phyloP scores from a whole-genome alignment of 1,140 invertebrate genomes.

The Drosophila parvula region DNA sequence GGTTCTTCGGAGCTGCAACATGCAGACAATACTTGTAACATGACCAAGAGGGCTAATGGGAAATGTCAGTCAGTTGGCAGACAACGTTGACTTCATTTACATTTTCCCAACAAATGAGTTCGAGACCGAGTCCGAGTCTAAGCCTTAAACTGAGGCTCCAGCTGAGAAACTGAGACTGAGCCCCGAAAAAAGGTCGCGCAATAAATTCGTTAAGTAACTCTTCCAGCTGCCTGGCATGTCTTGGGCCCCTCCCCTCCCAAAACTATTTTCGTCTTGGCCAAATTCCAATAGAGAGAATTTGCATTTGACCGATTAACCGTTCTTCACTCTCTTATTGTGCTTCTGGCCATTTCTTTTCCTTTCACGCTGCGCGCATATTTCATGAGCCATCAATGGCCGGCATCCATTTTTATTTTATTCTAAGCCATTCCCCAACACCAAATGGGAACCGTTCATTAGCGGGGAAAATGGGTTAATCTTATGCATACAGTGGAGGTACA shows the following conservation, averaged over 20 bases:
- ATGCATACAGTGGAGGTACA: slow-evolving; percentile 24
- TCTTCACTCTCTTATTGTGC: slow-evolving; percentile 45
- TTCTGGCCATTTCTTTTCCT: slow-evolving; percentile 29
- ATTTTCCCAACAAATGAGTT: slow-evolving; percentile 67
- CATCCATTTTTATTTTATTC: slow-evolving; percentile 18
- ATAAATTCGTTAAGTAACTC: slow-evolving; percentile 48
- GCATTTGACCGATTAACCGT: slow-evolving; percentile 45
- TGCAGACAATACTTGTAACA: slow-evolving; percentile 62
- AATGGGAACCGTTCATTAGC: slow-evolving; percentile 68
- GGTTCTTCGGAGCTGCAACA: slow-evolving; percentile 5
- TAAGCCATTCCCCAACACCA: slow-evolving; percentile 27
- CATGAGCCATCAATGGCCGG: slow-evolving; percentile 39
- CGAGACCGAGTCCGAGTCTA: background rate
- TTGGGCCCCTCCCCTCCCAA: slow-evolving; percentile 2
- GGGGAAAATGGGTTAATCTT: slow-evolving; percentile 69
- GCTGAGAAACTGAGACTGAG: slow-evolving; percentile 12
- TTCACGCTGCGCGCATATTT: slow-evolving; percentile 56
- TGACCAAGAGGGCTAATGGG: slow-evolving; percentile 71
- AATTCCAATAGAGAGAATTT: slow-evolving; percentile 32
- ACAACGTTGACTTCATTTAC: slow-evolving; percentile 72
- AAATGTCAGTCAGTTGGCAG: slow-evolving; percentile 74
- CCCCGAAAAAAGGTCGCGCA: slow-evolving; percentile 68
- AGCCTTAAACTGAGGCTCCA: too few relatives aligned
- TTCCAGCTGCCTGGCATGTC: background rate
- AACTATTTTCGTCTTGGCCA: slow-evolving; percentile 24